Percentiles rank a stretch among this genome's conserved stretches.
phyloP scores from a whole-genome alignment of 1,140 invertebrate genomes.

The Drosophila pseudoananassae region DNA sequence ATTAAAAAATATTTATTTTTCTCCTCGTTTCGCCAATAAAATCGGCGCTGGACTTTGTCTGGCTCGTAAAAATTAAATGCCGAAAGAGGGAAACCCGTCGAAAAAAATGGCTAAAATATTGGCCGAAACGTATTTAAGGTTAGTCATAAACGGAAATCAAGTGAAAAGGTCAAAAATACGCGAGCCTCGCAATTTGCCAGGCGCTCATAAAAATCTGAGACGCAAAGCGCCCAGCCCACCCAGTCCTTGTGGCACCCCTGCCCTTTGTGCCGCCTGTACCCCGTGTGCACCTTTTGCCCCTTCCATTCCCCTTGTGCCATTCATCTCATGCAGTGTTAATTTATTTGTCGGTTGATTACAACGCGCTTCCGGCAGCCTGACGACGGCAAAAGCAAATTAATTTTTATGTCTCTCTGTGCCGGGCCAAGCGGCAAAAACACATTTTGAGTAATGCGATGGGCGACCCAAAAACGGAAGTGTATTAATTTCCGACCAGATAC shows the following conservation, averaged over 20 bases:
- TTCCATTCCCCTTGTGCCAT: neutral
- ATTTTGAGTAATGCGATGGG: conserved; percentile 69
- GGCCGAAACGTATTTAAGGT: conserved; percentile 27
- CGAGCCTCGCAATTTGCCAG: conserved; percentile 67
- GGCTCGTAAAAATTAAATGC: conserved; percentile 62
- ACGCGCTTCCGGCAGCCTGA: conserved; percentile 68
- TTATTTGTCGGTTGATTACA: conserved; percentile 82
- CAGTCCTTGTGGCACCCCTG: neutral
- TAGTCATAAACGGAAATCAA: conserved; percentile 75
- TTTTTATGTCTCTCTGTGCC: conserved; percentile 69
- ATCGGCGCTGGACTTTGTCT: conserved; percentile 23
- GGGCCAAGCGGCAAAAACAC: conserved; percentile 42
- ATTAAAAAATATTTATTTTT: conserved; percentile 60
- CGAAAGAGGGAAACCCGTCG: neutral
- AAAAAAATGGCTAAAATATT: conserved; percentile 28
- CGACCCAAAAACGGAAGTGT: conserved; percentile 68
- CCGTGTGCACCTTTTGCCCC: conserved; percentile 1
- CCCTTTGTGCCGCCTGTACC: neutral
- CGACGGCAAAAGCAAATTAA: conserved; percentile 76
- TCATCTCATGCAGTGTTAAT: conserved; percentile 61
- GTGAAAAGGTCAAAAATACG: conserved; percentile 70
- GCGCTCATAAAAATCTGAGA: conserved; percentile 37
- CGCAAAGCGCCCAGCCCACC: conserved; percentile 11
- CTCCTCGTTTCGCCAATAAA: conserved; percentile 22
- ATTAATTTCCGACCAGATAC: conserved; percentile 70